Percentiles rank a stretch among this genome's conserved stretches.
These are phyloP conservation scores for Apteryx mantelli DNA, from an alignment of 2,113 vertebrate genomes.

Conservation along the genomic window DNA sequence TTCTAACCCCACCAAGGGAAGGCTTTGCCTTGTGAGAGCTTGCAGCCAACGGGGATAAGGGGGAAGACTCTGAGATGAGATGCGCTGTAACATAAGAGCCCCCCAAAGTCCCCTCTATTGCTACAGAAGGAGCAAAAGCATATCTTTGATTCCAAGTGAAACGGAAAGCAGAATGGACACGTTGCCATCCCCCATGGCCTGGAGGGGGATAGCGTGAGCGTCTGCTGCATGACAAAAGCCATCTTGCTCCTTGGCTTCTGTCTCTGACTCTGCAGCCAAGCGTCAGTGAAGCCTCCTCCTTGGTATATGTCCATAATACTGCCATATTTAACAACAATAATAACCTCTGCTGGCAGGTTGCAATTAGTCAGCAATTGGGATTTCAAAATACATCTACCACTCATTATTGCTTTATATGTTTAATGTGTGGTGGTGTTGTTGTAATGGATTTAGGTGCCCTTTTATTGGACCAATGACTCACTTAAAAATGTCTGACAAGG, in stretches of 20 bases:
- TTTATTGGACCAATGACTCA: not conserved
- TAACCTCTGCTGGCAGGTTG: not conserved
- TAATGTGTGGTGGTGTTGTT: fast-evolving
- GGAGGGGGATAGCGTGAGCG: fast-evolving
- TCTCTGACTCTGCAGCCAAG: not conserved
- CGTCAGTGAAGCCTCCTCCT: not conserved
- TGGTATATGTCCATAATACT: not conserved
- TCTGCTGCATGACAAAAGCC: fast-evolving
- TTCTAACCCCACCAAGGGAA: not conserved
- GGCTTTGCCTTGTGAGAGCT: not conserved
- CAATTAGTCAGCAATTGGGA: not conserved
- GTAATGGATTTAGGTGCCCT: not conserved
- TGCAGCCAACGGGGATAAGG: not conserved
- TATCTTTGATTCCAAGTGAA: not conserved
- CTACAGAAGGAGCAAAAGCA: not conserved
- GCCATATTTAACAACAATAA: not conserved
- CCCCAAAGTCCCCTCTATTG: not conserved
- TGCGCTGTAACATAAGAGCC: not conserved
- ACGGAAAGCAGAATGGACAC: not conserved
- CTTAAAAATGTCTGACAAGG: not conserved
- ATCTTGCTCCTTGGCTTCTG: not conserved
- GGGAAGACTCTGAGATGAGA: not conserved
- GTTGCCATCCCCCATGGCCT: fast-evolving
- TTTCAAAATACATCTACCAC: not conserved
- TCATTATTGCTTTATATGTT: fast-evolving